Evolutionary conservation across 2,113 vertebrate genomes (phyloP).

Genomic region (Psophia crepitans): DNA sequence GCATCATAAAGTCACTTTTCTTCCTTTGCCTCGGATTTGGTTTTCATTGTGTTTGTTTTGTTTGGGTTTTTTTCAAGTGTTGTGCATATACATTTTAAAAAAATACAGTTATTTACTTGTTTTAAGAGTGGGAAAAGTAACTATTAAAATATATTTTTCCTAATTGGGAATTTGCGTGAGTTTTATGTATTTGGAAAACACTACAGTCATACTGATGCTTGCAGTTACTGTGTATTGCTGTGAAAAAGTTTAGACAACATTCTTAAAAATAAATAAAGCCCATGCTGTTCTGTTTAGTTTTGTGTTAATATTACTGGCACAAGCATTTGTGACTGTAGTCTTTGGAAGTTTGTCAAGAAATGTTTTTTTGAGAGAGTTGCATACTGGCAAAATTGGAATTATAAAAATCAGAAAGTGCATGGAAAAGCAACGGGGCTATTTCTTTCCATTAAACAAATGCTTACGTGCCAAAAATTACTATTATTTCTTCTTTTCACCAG

Average conservation of each 20-base stretch:
- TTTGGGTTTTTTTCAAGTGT: not conserved
- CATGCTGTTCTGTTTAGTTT: not conserved
- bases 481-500: not conserved
- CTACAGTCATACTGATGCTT: not conserved
- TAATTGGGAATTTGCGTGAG: not conserved
- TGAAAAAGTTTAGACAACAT: not conserved
- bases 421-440: not conserved
- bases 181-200: not conserved
- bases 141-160: not conserved
- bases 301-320: not conserved
- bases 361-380: not conserved
- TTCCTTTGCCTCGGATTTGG: not conserved
- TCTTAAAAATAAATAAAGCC: not conserved
- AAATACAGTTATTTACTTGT: not conserved
- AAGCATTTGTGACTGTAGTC: not conserved
- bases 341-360: not conserved
- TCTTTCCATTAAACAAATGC: not conserved
- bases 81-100: not conserved
- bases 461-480: not conserved
- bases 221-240: not conserved
- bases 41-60: not conserved
- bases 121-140: not conserved
- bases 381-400: not conserved
- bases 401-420: not conserved
- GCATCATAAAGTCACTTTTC: not conserved